Percentiles rank a stretch among this genome's conserved stretches.
Evolutionary conservation across 2,888 invertebrate species (phyloP).

Genomic region (Perithous albicinctus): DNA sequence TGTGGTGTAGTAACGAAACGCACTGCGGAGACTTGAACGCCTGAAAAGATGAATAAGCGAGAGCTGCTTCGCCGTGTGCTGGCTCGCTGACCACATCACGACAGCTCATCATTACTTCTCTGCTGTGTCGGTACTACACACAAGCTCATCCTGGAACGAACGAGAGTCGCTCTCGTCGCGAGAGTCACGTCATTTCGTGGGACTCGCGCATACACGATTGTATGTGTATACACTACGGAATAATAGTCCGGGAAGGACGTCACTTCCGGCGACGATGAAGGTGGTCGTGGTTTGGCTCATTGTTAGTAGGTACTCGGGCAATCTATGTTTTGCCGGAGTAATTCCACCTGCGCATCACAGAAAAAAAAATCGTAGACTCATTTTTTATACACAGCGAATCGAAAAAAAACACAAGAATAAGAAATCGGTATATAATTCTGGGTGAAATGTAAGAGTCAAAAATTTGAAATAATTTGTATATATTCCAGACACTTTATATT

Average conservation of each 20-base stretch:
- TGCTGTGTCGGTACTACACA: not conserved
- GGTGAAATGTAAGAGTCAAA: no score
- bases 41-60: slow-evolving; percentile 56
- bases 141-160: slow-evolving; percentile 44
- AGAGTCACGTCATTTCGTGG: slow-evolving; percentile 69
- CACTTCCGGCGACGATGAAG: slow-evolving; percentile 51
- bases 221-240: slow-evolving; percentile 38
- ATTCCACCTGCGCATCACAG: slow-evolving; percentile 1
- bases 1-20: not conserved
- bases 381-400: no score
- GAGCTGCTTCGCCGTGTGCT: slow-evolving; percentile 61
- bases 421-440: no score
- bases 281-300: slow-evolving; percentile 16
- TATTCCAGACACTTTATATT: no score
- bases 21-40: slow-evolving; percentile 65
- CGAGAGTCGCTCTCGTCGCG: slow-evolving; percentile 33
- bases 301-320: not conserved
- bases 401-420: no score
- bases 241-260: slow-evolving; percentile 53
- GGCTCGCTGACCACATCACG: not conserved
- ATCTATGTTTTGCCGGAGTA: not conserved
- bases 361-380: not conserved
- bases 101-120: slow-evolving; percentile 4
- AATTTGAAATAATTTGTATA: no score
- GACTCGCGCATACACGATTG: slow-evolving; percentile 28